Evolutionary conservation across 2,113 vertebrate species (phyloP), one percentile per base, ranked within the genome.

Genomic region (Toxostoma redivivum): DNA sequence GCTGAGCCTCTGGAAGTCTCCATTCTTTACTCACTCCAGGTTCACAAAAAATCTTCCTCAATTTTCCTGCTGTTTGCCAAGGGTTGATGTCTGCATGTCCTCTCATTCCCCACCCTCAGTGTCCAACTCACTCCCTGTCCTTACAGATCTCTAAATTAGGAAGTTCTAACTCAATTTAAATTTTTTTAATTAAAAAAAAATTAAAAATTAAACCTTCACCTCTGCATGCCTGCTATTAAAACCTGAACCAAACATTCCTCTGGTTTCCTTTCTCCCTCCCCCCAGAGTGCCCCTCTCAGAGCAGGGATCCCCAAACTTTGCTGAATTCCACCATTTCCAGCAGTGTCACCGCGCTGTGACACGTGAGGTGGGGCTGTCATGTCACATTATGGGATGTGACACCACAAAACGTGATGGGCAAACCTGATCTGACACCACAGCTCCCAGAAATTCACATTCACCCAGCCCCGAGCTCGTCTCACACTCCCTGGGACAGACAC

Each of bases 311-410:
- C 62, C 54, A 56, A 69, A 35, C 5, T 78, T 22, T 4, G 7
- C 3, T 22, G 7, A 6, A 22, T 4, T 2, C 1, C 38, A 2
- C 0, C 2, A 2, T 23, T 74, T 76, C 37, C 5, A 23, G 42
- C 13, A 74, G 54, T 11, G 83, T 23, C 85, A 11, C n/a, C 1
- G 7, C 3, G 57, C 51, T 47, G 48, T 30, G 77, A 40, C 81
- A 58, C 1, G 4, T 14, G 50, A 56, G 33, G 64, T 11, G 33
- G 82, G 81, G 77, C 54, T 89, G 92, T 85, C 94, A 58, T 17
- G 33, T 88, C 81, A 37, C 27, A 48, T 89, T 33, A 64, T 1
- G 5, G 30, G 66, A 81, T 16, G 11, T n/a, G 74, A 74, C 65
- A n/a, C 44, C 1, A 20, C 45, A 15, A 15, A 31, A 9, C 11